Percentiles rank a stretch among this genome's conserved stretches.
These are phyloP conservation scores for Thaumatotibia leucotreta DNA, from an alignment of 1,140 invertebrate species.

Conservation along the genomic window DNA sequence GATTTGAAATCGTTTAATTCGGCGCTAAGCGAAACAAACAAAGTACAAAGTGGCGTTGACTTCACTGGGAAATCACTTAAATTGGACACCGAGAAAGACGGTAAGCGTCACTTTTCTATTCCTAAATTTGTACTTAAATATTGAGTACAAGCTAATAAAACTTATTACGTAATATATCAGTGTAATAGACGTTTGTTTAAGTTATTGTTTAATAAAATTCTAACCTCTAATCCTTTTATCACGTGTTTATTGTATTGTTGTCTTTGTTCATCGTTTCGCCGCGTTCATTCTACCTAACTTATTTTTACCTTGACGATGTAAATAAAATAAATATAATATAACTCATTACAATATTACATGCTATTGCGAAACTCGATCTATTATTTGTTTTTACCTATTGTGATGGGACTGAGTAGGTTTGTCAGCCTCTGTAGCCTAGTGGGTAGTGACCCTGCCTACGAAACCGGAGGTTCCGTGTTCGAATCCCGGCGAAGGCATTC, in stretches of 20 bases:
- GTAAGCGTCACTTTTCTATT: conserved; percentile 28
- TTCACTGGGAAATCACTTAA: conserved; percentile 65
- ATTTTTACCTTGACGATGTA: no score
- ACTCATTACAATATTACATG: no score
- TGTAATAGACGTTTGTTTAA: not conserved
- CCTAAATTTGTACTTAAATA: not conserved
- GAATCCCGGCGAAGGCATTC: no score
- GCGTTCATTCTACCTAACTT: not conserved
- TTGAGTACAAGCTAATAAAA: no score
- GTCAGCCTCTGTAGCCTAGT: no score
- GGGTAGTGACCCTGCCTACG: no score
- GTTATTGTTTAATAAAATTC: not conserved
- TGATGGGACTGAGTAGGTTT: no score
- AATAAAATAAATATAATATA: no score
- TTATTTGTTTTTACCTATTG: no score
- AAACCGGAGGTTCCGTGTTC: no score
- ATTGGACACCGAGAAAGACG: conserved; percentile 59
- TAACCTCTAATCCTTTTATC: not conserved
- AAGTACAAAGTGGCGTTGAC: conserved; percentile 51
- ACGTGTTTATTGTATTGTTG: conserved; percentile 4
- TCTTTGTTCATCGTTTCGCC: not conserved
- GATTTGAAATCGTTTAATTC: conserved; percentile 52
- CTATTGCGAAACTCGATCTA: no score
- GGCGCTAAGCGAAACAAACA: conserved; percentile 41
- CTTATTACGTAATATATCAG: no score